These are phyloP conservation scores for Pollenia griseotomentosa DNA, from an alignment of 2,888 invertebrate genomes.

Conservation along the genomic window DNA sequence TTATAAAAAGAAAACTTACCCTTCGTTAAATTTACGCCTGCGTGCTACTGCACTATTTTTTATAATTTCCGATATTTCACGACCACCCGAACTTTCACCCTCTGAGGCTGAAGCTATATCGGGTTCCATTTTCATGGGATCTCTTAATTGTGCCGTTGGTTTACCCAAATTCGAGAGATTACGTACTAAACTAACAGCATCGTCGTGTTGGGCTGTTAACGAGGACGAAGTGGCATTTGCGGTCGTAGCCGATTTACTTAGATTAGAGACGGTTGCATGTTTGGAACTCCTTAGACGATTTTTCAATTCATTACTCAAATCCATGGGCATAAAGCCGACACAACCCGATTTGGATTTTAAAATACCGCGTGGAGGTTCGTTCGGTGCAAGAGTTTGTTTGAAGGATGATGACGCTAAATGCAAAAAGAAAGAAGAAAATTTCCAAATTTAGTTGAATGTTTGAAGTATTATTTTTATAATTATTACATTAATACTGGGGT, in stretches of 20 bases:
- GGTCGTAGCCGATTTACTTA: slow-evolving; percentile 82
- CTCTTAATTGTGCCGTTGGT: slow-evolving; percentile 69
- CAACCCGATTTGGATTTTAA: slow-evolving; percentile 81
- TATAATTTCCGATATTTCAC: slow-evolving; percentile 85
- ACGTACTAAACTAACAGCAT: slow-evolving; percentile 82
- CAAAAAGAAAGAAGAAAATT: slow-evolving; percentile 6
- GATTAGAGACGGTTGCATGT: slow-evolving; percentile 82
- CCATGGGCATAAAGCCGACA: slow-evolving; percentile 82
- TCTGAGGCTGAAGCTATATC: slow-evolving; percentile 83
- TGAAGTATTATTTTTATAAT: background rate
- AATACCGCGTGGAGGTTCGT: slow-evolving; percentile 79
- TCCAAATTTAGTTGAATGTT: background rate
- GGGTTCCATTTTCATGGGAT: slow-evolving; percentile 61
- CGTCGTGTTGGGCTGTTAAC: slow-evolving; percentile 78
- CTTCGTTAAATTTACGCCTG: slow-evolving; percentile 84
- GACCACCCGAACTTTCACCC: slow-evolving; percentile 85
- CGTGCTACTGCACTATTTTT: slow-evolving; percentile 84
- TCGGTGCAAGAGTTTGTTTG: slow-evolving; percentile 61
- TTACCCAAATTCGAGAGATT: slow-evolving; percentile 82
- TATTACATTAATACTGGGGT: background rate
- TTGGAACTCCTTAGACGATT: slow-evolving; percentile 83
- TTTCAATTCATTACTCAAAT: slow-evolving; percentile 83
- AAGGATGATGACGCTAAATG: slow-evolving; percentile 64
- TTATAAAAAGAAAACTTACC: slow-evolving; percentile 83
- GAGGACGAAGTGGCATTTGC: slow-evolving; percentile 75